These are phyloP conservation scores for Philereme transversata DNA, from an alignment of 2,888 invertebrate species.

Conservation along the genomic window DNA sequence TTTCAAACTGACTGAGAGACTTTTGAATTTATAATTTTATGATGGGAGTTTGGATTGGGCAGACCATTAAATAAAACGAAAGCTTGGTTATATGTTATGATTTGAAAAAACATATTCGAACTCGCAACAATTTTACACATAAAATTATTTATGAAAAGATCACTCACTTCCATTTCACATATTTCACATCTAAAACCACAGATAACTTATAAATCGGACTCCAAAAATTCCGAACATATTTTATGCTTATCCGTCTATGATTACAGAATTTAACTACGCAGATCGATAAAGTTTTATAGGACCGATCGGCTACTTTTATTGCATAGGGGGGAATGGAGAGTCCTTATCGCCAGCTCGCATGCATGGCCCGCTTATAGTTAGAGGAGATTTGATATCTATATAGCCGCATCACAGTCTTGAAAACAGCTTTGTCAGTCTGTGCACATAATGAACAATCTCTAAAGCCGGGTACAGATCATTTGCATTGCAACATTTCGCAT, in stretches of 20 bases:
- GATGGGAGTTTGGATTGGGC: no score
- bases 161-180: no score
- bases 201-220: background rate
- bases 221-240: constrained; percentile 7
- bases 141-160: no score
- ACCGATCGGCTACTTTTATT: constrained; percentile 66
- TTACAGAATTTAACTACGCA: constrained; percentile 47
- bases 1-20: no score
- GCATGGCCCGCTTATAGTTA: constrained; percentile 42
- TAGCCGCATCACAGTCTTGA: constrained; percentile 26
- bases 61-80: no score
- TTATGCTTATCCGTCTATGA: constrained; percentile 36
- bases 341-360: constrained; percentile 59
- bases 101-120: no score
- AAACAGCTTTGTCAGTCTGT: constrained; percentile 13
- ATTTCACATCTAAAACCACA: background rate
- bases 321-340: constrained; percentile 46
- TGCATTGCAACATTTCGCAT: no score
- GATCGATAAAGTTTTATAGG: constrained; percentile 63
- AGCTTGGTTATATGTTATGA: no score
- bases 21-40: no score
- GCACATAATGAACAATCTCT: background rate
- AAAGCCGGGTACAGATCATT: no score
- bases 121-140: no score
- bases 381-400: constrained; percentile 42